A percentile compares a stretch with the other conserved stretches of the same genome.
These are phyloP conservation scores for Caenorhabditis doughertyi DNA, from an alignment of 2,888 invertebrate genomes.

Conservation along the genomic window DNA sequence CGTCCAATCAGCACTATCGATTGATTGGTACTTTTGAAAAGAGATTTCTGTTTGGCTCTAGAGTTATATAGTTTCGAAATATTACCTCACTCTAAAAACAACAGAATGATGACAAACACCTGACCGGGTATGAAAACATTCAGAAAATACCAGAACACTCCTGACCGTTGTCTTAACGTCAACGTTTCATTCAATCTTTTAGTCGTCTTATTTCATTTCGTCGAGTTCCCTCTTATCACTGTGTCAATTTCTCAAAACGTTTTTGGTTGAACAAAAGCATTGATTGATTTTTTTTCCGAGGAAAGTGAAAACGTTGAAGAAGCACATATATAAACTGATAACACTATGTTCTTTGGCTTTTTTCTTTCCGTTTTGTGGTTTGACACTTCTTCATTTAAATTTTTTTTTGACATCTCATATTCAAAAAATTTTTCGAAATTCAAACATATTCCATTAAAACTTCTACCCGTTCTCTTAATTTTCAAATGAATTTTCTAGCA, in stretches of 20 bases:
- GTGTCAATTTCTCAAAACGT: neutral
- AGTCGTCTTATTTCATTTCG: constrained; percentile 2
- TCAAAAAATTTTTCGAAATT: neutral
- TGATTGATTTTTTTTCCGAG: constrained; percentile 40
- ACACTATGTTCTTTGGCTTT: constrained; percentile 42
- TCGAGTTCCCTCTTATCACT: neutral
- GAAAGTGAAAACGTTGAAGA: constrained; percentile 24
- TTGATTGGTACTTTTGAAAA: constrained; percentile 17
- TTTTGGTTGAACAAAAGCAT: constrained; percentile 6
- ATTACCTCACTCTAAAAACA: constrained; percentile 30
- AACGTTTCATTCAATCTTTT: constrained; percentile 7
- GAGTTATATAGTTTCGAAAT: constrained; percentile 35
- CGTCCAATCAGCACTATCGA: constrained; percentile 29
- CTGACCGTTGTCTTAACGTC: constrained; percentile 22
- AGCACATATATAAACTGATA: constrained; percentile 27
- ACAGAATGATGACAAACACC: constrained; percentile 47
- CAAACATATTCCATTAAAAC: no score
- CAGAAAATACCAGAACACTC: constrained; percentile 39
- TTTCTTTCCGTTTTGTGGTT: neutral
- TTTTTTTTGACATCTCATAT: neutral
- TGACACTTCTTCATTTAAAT: neutral
- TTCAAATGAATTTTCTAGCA: no score
- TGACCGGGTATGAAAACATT: constrained; percentile 20
- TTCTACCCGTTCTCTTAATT: no score
- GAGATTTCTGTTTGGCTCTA: constrained; percentile 10